A percentile compares a stretch with the other conserved stretches of the same genome.
Evolutionary conservation across 2,888 invertebrate genomes (phyloP).

Genomic region (Spilarctia lutea): DNA sequence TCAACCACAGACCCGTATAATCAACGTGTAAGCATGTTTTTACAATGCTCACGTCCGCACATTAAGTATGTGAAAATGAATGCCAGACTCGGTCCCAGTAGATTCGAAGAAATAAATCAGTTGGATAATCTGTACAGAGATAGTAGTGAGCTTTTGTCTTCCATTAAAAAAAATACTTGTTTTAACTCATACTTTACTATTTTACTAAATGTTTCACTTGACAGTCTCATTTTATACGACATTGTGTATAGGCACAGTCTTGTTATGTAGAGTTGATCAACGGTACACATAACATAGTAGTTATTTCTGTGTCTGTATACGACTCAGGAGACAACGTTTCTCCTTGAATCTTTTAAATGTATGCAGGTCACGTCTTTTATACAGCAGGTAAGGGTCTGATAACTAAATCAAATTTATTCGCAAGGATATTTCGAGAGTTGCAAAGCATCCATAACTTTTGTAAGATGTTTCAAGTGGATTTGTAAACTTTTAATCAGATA

Average conservation of each 20-base stretch:
- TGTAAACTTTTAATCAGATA: constrained; percentile 56
- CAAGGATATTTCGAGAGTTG: constrained; percentile 54
- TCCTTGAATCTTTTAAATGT: constrained; percentile 57
- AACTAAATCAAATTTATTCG: constrained; percentile 79
- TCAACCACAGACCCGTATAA: constrained; percentile 23
- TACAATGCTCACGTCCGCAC: constrained; percentile 10
- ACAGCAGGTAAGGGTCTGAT: constrained; percentile 71
- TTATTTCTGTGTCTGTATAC: constrained; percentile 42
- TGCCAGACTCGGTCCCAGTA: constrained; percentile 27
- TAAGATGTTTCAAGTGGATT: constrained; percentile 44
- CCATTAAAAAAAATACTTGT: constrained; percentile 24
- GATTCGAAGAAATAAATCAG: constrained; percentile 14
- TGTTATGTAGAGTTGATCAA: constrained; percentile 32
- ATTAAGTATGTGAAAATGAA: constrained; percentile 30
- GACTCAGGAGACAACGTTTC: constrained; percentile 37
- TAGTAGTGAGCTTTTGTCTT: constrained; percentile 32
- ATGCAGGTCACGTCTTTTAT: constrained; percentile 71
- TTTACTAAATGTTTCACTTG: constrained; percentile 24
- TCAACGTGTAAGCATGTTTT: constrained; percentile 23
- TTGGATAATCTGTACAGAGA: constrained; percentile 26
- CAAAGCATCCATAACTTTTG: constrained; percentile 53
- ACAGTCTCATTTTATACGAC: constrained; percentile 13
- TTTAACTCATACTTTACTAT: constrained; percentile 26
- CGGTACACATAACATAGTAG: constrained; percentile 20
- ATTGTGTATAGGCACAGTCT: constrained; percentile 18